Evolutionary conservation across 2,113 vertebrate genomes (phyloP), one percentile per base, ranked within the genome.

Genomic region (Kryptolebias marmoratus): DNA sequence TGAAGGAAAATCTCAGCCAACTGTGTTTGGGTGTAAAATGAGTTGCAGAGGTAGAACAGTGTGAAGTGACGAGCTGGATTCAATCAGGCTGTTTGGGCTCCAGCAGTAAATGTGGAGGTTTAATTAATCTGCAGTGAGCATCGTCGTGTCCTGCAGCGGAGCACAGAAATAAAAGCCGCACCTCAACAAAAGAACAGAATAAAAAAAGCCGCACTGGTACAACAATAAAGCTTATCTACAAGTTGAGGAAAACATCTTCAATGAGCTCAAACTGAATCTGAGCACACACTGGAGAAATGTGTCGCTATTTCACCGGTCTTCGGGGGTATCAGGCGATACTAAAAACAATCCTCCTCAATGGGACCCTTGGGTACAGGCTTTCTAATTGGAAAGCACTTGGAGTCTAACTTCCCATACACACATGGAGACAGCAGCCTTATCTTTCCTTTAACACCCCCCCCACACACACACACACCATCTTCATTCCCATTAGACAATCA

Each of bases 261-360:
- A 85, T 63, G 56, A 61, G 82, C 44, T 67, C 56, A 74, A 84
- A 81, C 45, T 50, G 52, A 52, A 52, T 79, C 44, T 84, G 78
- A 66, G 65, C 59, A 30, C 45, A 55, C 30, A 6, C 48, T 54
- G 28, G 49, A 69, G 75, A 54, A 61, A 86, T 59, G 57, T 11
- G 39, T 61, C 16, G 44, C 42, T 59, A 67, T 80, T 76, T 79
- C 42, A 31, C 52, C 27, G 22, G 72, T 28, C 77, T 68, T 69
- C 14, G 27, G 64, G 4, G 60, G 66, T 49, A 64, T 77, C n/a
- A 32, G 66, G 31, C 27, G 4, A 73, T 80, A 56, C 61, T 82
- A 83, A 80, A 77, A 88, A 81, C 85, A 85, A 87, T 86, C 81
- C 78, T 66, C 49, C 68, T 65, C 28, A 71, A 86, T n/a, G 59